Conservation (phyloP, 2,797 vertebrate species). For the Myotis myotis region DNA sequence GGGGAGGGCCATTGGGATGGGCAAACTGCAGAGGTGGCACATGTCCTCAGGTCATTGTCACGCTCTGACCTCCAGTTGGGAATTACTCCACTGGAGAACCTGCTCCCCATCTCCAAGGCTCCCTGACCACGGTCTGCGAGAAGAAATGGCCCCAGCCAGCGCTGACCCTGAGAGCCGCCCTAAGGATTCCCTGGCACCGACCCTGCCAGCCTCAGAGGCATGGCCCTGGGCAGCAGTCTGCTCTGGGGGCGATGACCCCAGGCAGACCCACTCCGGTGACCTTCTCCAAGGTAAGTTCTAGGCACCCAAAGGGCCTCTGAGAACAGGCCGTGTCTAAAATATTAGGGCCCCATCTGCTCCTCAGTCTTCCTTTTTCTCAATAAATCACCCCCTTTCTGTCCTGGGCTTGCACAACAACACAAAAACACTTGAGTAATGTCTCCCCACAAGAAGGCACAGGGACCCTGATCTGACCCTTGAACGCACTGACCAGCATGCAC, state of each 20-base stretch:
- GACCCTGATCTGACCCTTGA: neutral
- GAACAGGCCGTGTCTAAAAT: neutral
- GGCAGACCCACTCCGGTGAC: neutral
- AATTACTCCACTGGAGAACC: no score
- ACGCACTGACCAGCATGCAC: neutral
- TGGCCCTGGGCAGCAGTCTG: no score
- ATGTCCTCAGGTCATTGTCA: no score
- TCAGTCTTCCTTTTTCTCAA: neutral
- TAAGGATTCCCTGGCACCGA: neutral
- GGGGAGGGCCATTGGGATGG: no score
- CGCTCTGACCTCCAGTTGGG: no score
- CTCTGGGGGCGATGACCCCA: accelerated
- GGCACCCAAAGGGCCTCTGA: accelerated
- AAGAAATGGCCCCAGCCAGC: neutral
- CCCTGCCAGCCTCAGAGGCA: neutral
- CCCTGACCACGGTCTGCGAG: neutral
- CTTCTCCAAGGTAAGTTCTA: neutral
- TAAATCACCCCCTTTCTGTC: neutral
- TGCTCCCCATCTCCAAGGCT: neutral
- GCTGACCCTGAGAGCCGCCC: accelerated
- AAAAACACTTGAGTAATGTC: neutral
- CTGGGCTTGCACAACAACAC: neutral
- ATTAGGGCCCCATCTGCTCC: neutral
- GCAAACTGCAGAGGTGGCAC: no score
- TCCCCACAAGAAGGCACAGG: neutral